Evolutionary conservation across 2,113 vertebrate genomes (phyloP).

Genomic region (Brevimyrus niger): DNA sequence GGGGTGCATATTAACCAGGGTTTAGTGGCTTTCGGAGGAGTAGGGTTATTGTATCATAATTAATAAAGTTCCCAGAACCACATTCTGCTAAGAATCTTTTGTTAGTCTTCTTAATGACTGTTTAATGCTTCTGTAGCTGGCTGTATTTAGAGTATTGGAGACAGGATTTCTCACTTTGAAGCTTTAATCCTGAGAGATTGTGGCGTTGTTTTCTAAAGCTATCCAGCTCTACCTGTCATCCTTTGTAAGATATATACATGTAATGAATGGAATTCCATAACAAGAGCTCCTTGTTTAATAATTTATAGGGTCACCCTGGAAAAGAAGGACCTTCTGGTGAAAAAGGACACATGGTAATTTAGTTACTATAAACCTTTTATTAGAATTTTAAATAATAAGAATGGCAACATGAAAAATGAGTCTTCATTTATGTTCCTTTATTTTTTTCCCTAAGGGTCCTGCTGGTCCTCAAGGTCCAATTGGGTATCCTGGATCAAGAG

Average conservation of each 20-base stretch:
- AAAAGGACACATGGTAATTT: constrained; percentile 78
- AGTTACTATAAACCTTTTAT: neutral
- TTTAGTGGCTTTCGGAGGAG: neutral
- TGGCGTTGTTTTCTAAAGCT: constrained; percentile 24
- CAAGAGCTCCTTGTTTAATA: constrained; percentile 33
- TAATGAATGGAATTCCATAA: neutral
- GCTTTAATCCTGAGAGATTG: constrained; percentile 19
- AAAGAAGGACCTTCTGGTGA: constrained; percentile 92
- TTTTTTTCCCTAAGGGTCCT: constrained; percentile 67
- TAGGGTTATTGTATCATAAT: constrained; percentile 6
- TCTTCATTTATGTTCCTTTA: constrained; percentile 13
- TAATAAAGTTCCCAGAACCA: neutral
- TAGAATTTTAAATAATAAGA: neutral
- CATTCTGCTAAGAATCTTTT: constrained; percentile 14
- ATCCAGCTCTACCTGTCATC: constrained; percentile 31
- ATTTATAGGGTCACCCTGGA: constrained; percentile 84
- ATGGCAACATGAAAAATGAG: neutral
- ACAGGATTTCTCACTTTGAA: constrained; percentile 31
- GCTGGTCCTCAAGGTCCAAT: constrained; percentile 88
- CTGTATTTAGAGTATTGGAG: constrained; percentile 24
- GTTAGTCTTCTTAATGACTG: neutral
- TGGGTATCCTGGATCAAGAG: constrained; percentile 86
- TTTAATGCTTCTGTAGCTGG: neutral
- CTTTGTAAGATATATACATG: constrained; percentile 9
- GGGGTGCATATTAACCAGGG: constrained; percentile 13